Conservation (phyloP, 2,113 vertebrate genomes). For the Apistogramma diplotaenia region DNA sequence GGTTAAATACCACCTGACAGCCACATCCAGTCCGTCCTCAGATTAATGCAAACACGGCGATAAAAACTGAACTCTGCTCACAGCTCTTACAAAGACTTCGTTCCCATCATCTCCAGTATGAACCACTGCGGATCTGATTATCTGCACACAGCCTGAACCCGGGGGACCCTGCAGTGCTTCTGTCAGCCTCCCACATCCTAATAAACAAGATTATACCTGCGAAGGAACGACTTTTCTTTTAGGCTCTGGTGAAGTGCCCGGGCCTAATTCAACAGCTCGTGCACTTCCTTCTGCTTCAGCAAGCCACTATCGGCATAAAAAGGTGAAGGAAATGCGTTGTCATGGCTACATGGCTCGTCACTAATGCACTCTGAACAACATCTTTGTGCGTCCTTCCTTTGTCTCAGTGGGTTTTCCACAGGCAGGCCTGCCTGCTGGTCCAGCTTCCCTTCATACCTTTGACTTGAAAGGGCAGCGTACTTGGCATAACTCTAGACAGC, state of each 20-base stretch:
- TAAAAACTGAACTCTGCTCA: background rate
- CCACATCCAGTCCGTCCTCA: background rate
- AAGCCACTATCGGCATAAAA: slow-evolving; percentile 31
- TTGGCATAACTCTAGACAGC: slow-evolving; percentile 19
- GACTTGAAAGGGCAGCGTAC: background rate
- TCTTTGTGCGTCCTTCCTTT: slow-evolving; percentile 11
- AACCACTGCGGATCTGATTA: slow-evolving; percentile 24
- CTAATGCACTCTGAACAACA: slow-evolving; percentile 16
- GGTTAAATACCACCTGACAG: background rate
- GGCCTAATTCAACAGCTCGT: background rate
- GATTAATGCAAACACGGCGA: background rate
- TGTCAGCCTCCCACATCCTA: slow-evolving; percentile 12
- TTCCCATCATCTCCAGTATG: slow-evolving; percentile 4
- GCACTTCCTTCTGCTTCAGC: slow-evolving; percentile 12
- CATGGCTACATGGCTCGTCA: slow-evolving; percentile 56
- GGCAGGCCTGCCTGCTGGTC: slow-evolving; percentile 41
- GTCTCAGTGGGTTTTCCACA: background rate
- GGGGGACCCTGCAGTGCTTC: background rate
- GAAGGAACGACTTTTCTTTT: slow-evolving; percentile 5
- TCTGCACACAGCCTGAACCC: slow-evolving; percentile 7
- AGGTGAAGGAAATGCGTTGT: slow-evolving; percentile 59
- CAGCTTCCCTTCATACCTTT: slow-evolving; percentile 49
- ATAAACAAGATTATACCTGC: slow-evolving; percentile 28
- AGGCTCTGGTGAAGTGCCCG: background rate
- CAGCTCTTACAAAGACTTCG: background rate